phyloP scores from a whole-genome alignment of 2,888 invertebrate species.

The Tetrapedia diversipes region DNA sequence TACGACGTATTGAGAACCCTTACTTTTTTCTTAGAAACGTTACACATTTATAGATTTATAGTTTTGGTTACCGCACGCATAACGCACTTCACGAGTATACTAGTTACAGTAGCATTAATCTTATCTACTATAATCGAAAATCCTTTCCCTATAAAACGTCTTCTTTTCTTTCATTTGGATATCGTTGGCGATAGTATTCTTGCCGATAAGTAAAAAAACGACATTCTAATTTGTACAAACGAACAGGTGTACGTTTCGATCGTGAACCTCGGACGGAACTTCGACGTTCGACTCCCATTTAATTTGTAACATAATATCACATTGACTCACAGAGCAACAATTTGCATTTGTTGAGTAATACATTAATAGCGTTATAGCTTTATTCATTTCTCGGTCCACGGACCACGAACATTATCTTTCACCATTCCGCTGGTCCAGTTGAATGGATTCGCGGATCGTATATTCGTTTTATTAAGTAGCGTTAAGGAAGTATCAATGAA shows the following conservation, averaged over 20 bases:
- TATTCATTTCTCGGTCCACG: neutral
- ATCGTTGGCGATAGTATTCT: constrained; percentile 34
- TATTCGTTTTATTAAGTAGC: constrained; percentile 27
- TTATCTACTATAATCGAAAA: neutral
- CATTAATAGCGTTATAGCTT: constrained; percentile 23
- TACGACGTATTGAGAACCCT: neutral
- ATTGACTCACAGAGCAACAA: neutral
- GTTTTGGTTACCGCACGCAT: constrained; percentile 13
- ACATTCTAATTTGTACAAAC: constrained; percentile 55
- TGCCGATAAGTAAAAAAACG: constrained; percentile 1
- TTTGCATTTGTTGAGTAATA: constrained; percentile 49
- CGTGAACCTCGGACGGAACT: constrained; percentile 16
- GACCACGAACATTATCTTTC: constrained; percentile 11
- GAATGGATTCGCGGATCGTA: constrained; percentile 7
- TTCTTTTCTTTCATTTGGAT: neutral
- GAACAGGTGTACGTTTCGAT: constrained; percentile 21
- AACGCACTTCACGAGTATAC: constrained; percentile 3
- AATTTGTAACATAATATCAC: constrained; percentile 42
- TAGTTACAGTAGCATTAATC: neutral
- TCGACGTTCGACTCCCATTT: constrained; percentile 33
- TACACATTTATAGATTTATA: constrained; percentile 12
- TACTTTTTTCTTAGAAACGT: neutral
- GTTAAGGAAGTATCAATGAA: constrained; percentile 11
- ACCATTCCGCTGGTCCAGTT: constrained; percentile 27
- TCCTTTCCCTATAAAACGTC: neutral